phyloP scores from a whole-genome alignment of 2,113 vertebrate genomes.

The Sturnus vulgaris region DNA sequence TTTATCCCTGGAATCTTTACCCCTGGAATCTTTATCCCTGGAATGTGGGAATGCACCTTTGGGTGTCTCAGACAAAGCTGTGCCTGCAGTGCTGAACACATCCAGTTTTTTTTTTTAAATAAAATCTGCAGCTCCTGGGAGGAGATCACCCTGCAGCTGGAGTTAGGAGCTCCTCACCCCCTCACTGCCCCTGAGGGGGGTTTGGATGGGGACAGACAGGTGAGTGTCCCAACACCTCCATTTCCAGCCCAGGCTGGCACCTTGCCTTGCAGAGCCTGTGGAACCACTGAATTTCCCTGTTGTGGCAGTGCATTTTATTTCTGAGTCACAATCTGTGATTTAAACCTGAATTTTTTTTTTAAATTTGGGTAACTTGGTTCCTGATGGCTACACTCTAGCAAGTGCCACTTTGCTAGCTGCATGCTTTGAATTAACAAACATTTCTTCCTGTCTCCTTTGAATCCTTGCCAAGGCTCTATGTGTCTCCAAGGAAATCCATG shows the following conservation, averaged over 20 bases:
- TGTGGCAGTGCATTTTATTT: not conserved
- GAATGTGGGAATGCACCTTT: not conserved
- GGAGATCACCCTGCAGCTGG: not conserved
- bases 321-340: accelerated
- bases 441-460: not conserved
- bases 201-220: not conserved
- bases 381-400: accelerated
- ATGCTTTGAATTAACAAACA: not conserved
- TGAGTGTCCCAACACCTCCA: not conserved
- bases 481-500: constrained; percentile 78
- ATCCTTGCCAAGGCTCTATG: constrained; percentile 78
- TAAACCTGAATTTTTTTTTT: not conserved
- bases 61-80: not conserved
- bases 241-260: not conserved
- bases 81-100: not conserved
- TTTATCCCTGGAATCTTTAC: not conserved
- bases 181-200: not conserved
- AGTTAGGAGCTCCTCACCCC: too few species aligned
- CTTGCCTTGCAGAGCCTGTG: not conserved
- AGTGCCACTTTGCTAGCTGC: not conserved
- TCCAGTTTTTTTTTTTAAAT: not conserved
- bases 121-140: not conserved
- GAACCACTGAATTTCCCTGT: not conserved
- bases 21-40: not conserved
- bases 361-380: too few species aligned